phyloP scores from a whole-genome alignment of 1,140 invertebrate genomes.

The Pararge aegeria region DNA sequence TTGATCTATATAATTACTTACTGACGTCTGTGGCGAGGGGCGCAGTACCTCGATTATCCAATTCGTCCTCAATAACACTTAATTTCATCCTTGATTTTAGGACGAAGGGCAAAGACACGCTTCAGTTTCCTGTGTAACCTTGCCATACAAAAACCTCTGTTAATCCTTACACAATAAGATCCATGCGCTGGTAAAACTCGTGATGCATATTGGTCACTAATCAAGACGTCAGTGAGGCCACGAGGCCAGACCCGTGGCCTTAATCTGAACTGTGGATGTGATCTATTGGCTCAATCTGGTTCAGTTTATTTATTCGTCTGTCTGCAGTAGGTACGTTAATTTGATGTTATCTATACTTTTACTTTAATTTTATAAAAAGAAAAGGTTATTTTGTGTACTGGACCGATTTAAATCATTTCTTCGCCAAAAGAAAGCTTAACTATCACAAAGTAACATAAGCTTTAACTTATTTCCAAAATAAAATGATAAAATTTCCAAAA shows the following conservation, averaged over 20 bases:
- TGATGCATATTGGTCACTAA: slow-evolving; percentile 4
- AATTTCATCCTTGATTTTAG: slow-evolving; percentile 6
- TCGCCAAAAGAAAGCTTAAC: no score
- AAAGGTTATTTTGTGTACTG: no score
- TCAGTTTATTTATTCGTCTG: background rate
- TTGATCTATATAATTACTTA: no score
- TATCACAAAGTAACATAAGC: no score
- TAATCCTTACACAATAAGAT: background rate
- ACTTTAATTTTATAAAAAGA: no score
- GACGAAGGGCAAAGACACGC: background rate
- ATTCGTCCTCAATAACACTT: background rate
- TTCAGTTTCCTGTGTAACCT: background rate
- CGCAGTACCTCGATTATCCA: background rate
- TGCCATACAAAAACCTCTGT: background rate
- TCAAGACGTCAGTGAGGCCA: slow-evolving; percentile 2
- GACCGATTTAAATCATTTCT: no score
- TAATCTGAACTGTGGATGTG: background rate
- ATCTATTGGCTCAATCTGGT: background rate
- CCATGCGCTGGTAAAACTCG: background rate
- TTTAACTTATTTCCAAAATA: no score
- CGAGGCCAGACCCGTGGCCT: background rate
- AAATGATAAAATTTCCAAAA: no score
- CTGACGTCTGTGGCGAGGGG: no score
- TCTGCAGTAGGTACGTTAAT: no score
- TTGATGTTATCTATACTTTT: no score